Evolutionary conservation across 2,797 vertebrate species (phyloP).

Genomic region (Tragopan temminckii): DNA sequence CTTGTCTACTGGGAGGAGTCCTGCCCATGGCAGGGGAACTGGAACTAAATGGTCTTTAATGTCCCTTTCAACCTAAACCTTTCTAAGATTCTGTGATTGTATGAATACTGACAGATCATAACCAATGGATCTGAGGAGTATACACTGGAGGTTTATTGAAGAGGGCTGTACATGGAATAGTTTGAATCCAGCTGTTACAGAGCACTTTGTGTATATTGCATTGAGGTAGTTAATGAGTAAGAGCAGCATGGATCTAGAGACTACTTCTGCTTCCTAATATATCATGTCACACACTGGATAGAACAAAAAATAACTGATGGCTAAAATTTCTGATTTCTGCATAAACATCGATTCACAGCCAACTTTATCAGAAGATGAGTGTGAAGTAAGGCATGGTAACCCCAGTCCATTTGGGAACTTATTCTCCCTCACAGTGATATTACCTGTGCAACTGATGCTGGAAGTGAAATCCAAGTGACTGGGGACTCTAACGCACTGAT

Average conservation of each 20-base stretch:
- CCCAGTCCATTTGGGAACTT: background rate
- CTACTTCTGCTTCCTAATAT: background rate
- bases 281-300: accelerated
- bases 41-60: background rate
- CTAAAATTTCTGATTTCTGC: background rate
- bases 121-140: background rate
- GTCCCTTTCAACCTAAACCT: background rate
- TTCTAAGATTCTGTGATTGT: background rate
- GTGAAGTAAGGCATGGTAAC: background rate
- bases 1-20: background rate
- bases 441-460: background rate
- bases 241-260: accelerated
- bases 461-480: background rate
- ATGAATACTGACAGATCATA: background rate
- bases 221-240: background rate
- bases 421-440: background rate
- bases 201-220: accelerated
- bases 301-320: background rate
- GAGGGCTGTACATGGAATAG: background rate
- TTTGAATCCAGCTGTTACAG: background rate
- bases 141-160: background rate
- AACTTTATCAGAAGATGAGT: background rate
- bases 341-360: background rate
- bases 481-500: background rate
- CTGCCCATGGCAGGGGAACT: background rate